Evolutionary conservation across 1,140 invertebrate genomes (phyloP), one percentile per base, ranked within the genome.

Genomic region (Diploscapter pachys): DNA sequence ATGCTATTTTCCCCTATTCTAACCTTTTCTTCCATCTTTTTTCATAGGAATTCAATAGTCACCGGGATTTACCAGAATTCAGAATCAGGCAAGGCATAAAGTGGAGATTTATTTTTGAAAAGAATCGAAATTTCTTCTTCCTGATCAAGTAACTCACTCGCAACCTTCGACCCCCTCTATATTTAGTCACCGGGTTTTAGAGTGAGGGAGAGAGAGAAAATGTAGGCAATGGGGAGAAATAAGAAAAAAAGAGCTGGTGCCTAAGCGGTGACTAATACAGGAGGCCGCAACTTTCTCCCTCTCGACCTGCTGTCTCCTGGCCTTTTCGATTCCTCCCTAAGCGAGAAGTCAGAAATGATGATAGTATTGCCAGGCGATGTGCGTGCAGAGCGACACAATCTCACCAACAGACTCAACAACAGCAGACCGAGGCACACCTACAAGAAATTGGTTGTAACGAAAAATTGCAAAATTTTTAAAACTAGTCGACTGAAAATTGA

Each of bases 291-390:
- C 31, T 31, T 31, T 31, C 31, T 31, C 31, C 31, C 31, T 31
- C 31, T 31, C 31, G 31, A 31, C 31, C 31, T 31, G 31, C 61
- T 2, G 63, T 57, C 57, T 62, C 64, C 9, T 3, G 61, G n/a
- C n/a, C 59, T 4, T 49, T 74, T 63, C 66, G 62, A 4, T 68
- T 74, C 73, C 56, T 74, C 73, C 48, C 56, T 67, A 0, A 66
- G 52, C 31, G 70, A 59, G n/a, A 72, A 74, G 9, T 65, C 63
- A 50, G 55, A 56, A 53, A 74, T 74, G 56, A 74, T 69, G n/a
- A 59, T 74, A 74, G 6, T 64, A 57, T 55, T 74, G 68, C 73
- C 73, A 74, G 5, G 57, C 73, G 13, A 74, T 11, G 4, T 53
- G 5, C 50, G 64, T 74, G 2, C 73, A 51, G 8, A 74, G 48